Evolutionary conservation across 53 echinoderm and acorn worm species (phyloP).

Genomic region (Astropecten irregularis): DNA sequence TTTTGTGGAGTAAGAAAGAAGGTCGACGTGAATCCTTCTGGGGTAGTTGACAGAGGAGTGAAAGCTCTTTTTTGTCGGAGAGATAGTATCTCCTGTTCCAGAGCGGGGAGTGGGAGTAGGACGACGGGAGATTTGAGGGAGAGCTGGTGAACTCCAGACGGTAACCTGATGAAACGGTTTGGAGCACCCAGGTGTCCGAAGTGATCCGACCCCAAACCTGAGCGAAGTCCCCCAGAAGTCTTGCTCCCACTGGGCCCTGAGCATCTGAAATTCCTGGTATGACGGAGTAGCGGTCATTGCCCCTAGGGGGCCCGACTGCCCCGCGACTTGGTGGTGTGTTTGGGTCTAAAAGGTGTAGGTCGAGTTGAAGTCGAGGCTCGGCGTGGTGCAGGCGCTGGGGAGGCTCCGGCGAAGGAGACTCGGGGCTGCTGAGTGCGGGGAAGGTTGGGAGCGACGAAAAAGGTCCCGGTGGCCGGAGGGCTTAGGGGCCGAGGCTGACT

Average conservation of each 20-base stretch:
- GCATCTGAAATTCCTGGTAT: no score
- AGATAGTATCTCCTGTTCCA: not conserved
- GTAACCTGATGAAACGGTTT: conserved; percentile 11
- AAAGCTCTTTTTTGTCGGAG: not conserved
- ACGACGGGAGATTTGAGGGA: not conserved
- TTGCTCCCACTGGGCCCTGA: no score
- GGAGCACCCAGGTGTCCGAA: conserved; percentile 1
- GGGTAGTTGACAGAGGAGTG: not conserved
- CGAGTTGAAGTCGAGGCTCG: no score
- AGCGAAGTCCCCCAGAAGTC: conserved; percentile 3
- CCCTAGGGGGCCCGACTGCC: no score
- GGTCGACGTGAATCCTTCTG: not conserved
- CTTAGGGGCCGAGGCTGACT: not conserved
- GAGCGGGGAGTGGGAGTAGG: not conserved
- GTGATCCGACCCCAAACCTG: not conserved
- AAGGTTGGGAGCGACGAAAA: not conserved
- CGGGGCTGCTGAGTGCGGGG: not conserved
- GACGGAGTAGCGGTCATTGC: no score
- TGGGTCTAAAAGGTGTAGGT: no score
- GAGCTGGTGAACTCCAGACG: conserved; percentile 1
- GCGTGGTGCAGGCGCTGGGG: no score
- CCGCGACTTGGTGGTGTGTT: no score
- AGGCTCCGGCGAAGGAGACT: not conserved
- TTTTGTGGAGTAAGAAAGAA: conserved; percentile 37
- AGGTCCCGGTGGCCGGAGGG: no score